Percentiles rank a stretch among this genome's conserved stretches.
These are phyloP conservation scores for Gallinago jamesoni DNA, from an alignment of 2,113 vertebrate species.

Conservation along the genomic window DNA sequence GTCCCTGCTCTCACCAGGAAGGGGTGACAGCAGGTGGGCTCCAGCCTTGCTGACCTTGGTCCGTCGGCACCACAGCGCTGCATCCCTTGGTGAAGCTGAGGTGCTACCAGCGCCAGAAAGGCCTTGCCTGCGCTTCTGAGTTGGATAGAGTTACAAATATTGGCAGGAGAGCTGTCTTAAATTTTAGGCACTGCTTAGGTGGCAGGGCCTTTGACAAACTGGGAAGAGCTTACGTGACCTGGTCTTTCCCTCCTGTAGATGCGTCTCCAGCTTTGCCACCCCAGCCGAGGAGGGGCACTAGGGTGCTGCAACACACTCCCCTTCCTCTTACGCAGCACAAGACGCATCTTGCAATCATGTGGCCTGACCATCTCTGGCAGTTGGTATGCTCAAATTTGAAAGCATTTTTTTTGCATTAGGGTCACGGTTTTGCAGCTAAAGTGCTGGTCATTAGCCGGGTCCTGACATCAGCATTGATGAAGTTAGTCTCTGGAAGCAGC, in stretches of 20 bases:
- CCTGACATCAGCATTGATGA: background rate
- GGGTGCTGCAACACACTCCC: background rate
- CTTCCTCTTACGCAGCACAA: background rate
- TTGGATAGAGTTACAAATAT: background rate
- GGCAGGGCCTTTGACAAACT: background rate
- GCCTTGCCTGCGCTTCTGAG: background rate
- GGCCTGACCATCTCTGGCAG: background rate
- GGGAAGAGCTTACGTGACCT: rapidly evolving
- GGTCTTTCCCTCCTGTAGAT: background rate
- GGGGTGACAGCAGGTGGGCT: background rate
- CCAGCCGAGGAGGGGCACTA: background rate
- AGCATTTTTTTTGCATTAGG: background rate
- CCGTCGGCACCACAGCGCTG: background rate
- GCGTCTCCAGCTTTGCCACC: background rate
- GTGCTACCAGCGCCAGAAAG: background rate
- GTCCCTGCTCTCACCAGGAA: background rate
- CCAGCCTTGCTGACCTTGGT: background rate
- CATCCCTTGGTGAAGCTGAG: background rate
- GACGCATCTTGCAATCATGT: background rate
- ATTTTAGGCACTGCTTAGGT: background rate
- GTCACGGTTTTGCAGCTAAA: background rate
- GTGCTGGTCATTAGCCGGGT: background rate
- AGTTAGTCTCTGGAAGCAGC: background rate
- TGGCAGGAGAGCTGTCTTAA: background rate
- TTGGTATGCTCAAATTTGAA: background rate